Percentiles rank a stretch among this genome's conserved stretches.
phyloP scores from a whole-genome alignment of 1,140 invertebrate genomes.

The Cyrtorhinus lividipennis region DNA sequence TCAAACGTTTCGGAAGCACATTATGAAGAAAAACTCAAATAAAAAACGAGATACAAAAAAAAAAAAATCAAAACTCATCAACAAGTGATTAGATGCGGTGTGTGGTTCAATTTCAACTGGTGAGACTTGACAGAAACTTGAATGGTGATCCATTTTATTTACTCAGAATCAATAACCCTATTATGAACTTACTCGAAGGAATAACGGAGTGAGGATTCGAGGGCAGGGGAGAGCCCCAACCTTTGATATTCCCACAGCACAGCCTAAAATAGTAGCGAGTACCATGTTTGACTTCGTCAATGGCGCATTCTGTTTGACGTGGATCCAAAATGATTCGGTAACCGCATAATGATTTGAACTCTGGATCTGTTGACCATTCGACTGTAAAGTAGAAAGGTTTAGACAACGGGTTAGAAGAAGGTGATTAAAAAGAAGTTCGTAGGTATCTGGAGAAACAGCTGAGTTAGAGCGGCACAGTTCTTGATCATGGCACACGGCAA shows the following conservation, averaged over 20 bases:
- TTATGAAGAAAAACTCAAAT: too few species aligned
- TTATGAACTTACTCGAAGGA: constrained; percentile 66
- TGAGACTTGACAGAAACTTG: too few species aligned
- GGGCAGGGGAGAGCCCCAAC: constrained; percentile 60
- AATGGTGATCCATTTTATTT: too few species aligned
- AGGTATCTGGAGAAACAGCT: too few species aligned
- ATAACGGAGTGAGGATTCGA: constrained; percentile 66
- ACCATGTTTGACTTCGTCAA: constrained; percentile 55
- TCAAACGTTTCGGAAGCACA: too few species aligned
- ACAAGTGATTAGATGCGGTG: too few species aligned
- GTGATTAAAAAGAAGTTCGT: constrained; percentile 9
- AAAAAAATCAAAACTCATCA: too few species aligned
- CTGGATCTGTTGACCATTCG: constrained; percentile 61
- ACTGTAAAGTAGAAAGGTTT: constrained; percentile 39
- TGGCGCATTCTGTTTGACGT: constrained; percentile 37
- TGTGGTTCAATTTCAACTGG: too few species aligned
- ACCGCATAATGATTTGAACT: constrained; percentile 41
- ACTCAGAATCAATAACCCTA: not conserved
- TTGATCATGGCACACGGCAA: too few species aligned
- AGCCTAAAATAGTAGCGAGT: constrained; percentile 75
- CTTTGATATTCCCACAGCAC: constrained; percentile 75
- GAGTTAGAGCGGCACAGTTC: too few species aligned
- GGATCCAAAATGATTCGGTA: constrained; percentile 50
- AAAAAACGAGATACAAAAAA: too few species aligned
- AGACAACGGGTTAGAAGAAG: too few species aligned